Evolutionary conservation across 1,140 invertebrate species (phyloP).

Genomic region (Hylaeus volcanicus): DNA sequence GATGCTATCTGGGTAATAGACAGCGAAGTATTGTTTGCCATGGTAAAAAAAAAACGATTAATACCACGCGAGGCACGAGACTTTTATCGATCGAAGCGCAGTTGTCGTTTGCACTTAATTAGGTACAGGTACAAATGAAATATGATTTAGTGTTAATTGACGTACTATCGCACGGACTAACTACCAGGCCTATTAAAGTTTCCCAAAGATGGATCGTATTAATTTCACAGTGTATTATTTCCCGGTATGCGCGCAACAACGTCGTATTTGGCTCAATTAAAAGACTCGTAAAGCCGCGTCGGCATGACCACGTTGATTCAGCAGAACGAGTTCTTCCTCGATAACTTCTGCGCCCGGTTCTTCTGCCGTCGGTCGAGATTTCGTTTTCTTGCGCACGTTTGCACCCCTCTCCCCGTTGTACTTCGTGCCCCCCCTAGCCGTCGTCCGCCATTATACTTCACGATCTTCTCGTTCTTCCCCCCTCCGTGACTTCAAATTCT

Average conservation of each 20-base stretch:
- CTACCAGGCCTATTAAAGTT: background rate
- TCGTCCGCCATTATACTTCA: too few species aligned
- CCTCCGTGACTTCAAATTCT: too few species aligned
- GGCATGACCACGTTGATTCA: constrained; percentile 15
- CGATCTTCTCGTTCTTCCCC: too few species aligned
- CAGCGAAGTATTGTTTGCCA: too few species aligned
- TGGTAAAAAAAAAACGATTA: too few species aligned
- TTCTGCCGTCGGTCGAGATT: background rate
- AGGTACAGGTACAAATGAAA: too few species aligned
- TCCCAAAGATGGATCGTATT: constrained; percentile 24
- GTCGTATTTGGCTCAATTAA: constrained; percentile 28
- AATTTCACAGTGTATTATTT: constrained; percentile 42
- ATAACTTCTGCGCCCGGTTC: background rate
- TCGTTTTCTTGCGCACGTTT: background rate
- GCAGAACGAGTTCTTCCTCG: background rate
- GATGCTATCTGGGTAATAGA: too few species aligned
- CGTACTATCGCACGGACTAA: background rate
- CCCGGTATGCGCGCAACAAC: background rate
- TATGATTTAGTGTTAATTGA: background rate
- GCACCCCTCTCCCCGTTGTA: too few species aligned
- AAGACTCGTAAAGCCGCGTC: background rate
- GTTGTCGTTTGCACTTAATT: constrained; percentile 10
- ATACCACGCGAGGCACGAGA: background rate
- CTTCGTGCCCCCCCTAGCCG: too few species aligned
- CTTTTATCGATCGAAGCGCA: constrained; percentile 36